A percentile compares a stretch with the other conserved stretches of the same genome.
These are phyloP conservation scores for Apteryx owenii DNA, from an alignment of 2,113 vertebrate species.

Conservation along the genomic window DNA sequence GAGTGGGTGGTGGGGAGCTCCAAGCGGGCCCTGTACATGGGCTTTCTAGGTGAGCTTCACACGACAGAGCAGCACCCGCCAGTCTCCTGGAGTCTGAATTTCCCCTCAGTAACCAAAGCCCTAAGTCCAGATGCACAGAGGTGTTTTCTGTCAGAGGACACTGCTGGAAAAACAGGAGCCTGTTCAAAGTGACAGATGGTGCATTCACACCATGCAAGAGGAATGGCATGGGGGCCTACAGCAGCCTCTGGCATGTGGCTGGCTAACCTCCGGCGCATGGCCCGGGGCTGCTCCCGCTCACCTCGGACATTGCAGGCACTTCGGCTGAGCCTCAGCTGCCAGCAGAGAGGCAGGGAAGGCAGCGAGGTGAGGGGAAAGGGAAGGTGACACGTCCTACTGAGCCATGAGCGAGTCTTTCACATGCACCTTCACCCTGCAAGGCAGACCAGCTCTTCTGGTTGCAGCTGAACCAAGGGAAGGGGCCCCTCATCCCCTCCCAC, in stretches of 20 bases:
- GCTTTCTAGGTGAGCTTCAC: not conserved
- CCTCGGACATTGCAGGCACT: not conserved
- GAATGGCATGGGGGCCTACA: rapidly evolving
- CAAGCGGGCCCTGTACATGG: not conserved
- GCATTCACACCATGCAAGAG: not conserved
- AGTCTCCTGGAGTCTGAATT: rapidly evolving
- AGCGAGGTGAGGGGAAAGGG: not conserved
- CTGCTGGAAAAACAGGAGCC: not conserved
- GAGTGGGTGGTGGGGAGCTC: not conserved
- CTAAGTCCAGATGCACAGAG: rapidly evolving
- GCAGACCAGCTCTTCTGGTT: not conserved
- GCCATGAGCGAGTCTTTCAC: not conserved
- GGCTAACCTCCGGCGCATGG: not conserved
- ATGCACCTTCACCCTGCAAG: not conserved
- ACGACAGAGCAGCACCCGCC: not conserved
- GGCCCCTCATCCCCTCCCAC: not conserved
- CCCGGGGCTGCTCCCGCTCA: not conserved
- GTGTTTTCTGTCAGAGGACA: not conserved
- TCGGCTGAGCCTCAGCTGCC: not conserved
- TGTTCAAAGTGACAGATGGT: not conserved
- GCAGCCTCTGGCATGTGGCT: not conserved
- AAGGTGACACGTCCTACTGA: not conserved
- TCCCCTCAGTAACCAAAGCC: not conserved
- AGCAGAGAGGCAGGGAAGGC: not conserved
- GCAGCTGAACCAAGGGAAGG: not conserved